Base-by-base conservation (phyloP, 2,888 invertebrate genomes). In the Meandrusa payeni region DNA sequence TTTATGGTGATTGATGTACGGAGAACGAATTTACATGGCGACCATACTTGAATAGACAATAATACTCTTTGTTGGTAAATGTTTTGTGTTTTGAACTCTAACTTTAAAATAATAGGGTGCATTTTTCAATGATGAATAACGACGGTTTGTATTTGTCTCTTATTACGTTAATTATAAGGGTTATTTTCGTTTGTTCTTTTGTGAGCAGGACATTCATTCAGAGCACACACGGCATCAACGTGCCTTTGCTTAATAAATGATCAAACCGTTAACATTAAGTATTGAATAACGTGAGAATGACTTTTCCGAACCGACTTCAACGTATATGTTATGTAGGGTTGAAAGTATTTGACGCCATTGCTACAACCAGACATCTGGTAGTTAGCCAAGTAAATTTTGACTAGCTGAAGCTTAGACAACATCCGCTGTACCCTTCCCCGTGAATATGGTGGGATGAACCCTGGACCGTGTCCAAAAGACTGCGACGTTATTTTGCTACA, bases 41-140 rank as follows among this genome's bases (percentile, higher is more conserved):
- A 44, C 51, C 24, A 41, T 38, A 50, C 43, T 40, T 48, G 50
- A 50, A 52, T 51, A 41, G 44, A 52, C 47, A 54, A 48, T 48
- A 29, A 39, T 13, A n/a, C 13, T 17, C 10, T 20, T 23, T 23
- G 15, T 19, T 12, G 3, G 10, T 27, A 1, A 2, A 6, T 28
- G 1, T 27, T 12, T 15, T n/a, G 29, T 6, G 15, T 23, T 39
- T 24, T 39, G 11, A 11, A 11, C 31, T 39, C 11, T 39, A 39
- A 24, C 9, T 9, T 10, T 4, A 5, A 12, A 3, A 6, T 10
- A 4, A n/a, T 5, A 9, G 17, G 34, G n/a, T 9, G 1, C 5
- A 3, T 36, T 36, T 39, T 39, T 9, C 23, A 9, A 1, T 31
- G 13, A 5, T 0, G 1, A n/a, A 12, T 10, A 11, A 31, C 2